These are phyloP conservation scores for Craseonycteris thonglongyai DNA, from an alignment of 2,113 vertebrate species.

Conservation along the genomic window DNA sequence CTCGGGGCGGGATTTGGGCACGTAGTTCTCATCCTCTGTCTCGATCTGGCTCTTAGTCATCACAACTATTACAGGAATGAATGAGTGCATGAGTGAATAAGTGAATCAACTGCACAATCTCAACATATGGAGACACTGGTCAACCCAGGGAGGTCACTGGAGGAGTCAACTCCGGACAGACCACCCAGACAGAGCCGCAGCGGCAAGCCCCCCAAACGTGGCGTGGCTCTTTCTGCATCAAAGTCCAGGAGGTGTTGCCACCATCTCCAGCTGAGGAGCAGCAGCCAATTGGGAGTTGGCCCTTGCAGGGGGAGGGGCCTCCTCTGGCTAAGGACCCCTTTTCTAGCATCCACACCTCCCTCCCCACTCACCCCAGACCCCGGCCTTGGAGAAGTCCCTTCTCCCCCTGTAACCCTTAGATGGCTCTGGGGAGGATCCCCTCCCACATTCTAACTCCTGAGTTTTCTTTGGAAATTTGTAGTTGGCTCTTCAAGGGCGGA, in stretches of 20 bases:
- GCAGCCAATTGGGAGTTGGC: background rate
- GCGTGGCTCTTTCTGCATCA: background rate
- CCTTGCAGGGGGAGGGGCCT: background rate
- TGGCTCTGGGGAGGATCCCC: background rate
- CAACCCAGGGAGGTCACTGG: background rate
- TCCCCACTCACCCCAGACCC: background rate
- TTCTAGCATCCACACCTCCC: background rate
- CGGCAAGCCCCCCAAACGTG: background rate
- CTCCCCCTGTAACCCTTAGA: too few relatives aligned
- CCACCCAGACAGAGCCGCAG: background rate
- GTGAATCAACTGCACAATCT: background rate
- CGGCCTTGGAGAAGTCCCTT: background rate
- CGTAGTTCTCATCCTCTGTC: background rate
- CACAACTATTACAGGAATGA: background rate
- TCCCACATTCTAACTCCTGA: background rate
- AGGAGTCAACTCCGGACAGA: background rate
- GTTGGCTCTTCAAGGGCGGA: background rate
- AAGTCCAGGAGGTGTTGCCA: background rate
- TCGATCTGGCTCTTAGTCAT: background rate
- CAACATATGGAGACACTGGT: background rate
- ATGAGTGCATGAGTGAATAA: background rate
- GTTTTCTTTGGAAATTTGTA: background rate
- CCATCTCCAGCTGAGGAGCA: background rate
- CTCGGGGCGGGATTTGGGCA: background rate
- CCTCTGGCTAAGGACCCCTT: background rate